Evolutionary conservation across 2,888 invertebrate genomes (phyloP).

Genomic region (Pyrrhia umbra): DNA sequence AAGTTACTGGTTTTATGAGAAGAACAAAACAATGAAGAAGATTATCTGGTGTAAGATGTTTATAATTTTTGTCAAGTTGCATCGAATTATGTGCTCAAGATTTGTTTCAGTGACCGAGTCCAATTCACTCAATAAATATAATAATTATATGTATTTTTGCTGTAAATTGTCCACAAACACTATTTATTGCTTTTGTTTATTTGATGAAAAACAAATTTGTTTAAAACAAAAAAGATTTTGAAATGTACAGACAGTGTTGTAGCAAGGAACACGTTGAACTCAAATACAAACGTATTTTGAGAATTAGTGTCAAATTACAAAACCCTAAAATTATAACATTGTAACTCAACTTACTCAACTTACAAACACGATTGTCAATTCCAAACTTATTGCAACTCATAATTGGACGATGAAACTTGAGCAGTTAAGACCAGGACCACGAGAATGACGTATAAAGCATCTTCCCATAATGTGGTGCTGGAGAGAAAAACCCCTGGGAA

Average conservation of each 20-base stretch:
- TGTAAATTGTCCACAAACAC: too few relatives aligned
- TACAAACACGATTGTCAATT: conserved; percentile 22
- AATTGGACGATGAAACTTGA: conserved; percentile 56
- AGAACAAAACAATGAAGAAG: background rate
- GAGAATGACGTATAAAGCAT: conserved; percentile 49
- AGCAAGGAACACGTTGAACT: too few relatives aligned
- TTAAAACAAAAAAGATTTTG: too few relatives aligned
- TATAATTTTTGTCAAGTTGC: too few relatives aligned
- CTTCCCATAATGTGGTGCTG: conserved; percentile 64
- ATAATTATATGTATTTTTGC: too few relatives aligned
- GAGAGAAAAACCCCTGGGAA: conserved; percentile 71
- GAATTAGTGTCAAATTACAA: background rate
- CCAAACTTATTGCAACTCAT: conserved; percentile 42
- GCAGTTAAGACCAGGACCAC: conserved; percentile 54
- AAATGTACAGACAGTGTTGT: too few relatives aligned
- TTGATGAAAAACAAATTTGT: too few relatives aligned
- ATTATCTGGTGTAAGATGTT: background rate
- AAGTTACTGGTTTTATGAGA: conserved; percentile 16
- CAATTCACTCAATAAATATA: too few relatives aligned
- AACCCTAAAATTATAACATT: background rate
- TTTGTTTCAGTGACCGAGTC: too few relatives aligned
- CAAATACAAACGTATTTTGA: too few relatives aligned
- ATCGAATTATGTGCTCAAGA: too few relatives aligned
- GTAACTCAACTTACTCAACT: background rate
- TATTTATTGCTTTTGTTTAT: too few relatives aligned